Evolutionary conservation across 2,888 invertebrate species (phyloP).

Genomic region (Troilus luridus): DNA sequence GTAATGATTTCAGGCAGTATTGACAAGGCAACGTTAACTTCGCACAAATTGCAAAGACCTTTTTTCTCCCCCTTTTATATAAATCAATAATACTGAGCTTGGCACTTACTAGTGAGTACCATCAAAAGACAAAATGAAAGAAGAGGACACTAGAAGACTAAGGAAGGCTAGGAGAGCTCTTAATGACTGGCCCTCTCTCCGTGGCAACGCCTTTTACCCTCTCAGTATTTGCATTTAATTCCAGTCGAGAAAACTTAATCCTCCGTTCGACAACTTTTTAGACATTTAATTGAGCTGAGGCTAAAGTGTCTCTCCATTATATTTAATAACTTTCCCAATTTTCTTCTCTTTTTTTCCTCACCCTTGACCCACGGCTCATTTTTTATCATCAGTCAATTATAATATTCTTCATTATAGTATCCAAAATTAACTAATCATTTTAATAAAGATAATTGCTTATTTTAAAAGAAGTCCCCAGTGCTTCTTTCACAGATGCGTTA

Average conservation of each 20-base stretch:
- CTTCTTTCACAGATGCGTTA: too few species aligned
- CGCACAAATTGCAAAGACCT: background rate
- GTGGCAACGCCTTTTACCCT: background rate
- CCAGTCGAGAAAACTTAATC: background rate
- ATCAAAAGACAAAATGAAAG: background rate
- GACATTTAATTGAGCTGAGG: background rate
- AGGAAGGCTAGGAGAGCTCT: background rate
- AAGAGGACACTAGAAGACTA: background rate
- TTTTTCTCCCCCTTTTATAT: background rate
- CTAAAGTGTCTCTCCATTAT: background rate
- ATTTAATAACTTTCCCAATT: background rate
- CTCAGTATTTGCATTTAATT: background rate
- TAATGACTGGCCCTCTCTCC: background rate
- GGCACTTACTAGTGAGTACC: background rate
- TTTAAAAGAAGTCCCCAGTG: too few species aligned
- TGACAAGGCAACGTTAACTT: background rate
- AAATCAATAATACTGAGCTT: background rate
- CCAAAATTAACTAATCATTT: background rate
- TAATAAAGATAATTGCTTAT: too few species aligned
- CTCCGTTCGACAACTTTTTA: background rate
- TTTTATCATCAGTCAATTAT: background rate
- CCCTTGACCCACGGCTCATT: background rate
- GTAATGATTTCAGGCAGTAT: too few species aligned
- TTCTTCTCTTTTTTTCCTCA: background rate
- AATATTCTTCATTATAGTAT: background rate